Conservation (phyloP, 2,113 vertebrate genomes). For the Gymnocephalus cernua region DNA sequence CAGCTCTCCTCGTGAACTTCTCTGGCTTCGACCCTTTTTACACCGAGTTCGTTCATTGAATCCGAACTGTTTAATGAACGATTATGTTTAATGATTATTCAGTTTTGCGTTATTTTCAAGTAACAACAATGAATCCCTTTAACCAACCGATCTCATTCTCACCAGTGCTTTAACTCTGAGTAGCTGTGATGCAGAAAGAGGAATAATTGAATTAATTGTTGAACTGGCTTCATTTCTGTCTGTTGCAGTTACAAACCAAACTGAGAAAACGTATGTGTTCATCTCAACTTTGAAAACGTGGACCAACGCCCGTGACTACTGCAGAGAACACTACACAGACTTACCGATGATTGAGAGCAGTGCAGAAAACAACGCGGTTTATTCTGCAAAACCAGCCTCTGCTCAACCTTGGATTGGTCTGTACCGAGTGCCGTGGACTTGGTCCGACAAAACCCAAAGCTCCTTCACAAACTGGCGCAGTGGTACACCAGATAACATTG, state of each 20-base stretch:
- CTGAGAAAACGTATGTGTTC: background rate
- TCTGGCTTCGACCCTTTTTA: too few species aligned
- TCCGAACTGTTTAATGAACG: too few species aligned
- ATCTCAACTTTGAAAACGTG: fast-evolving
- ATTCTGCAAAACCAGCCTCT: fast-evolving
- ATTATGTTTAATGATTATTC: too few species aligned
- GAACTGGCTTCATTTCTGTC: background rate
- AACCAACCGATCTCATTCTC: too few species aligned
- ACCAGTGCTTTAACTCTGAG: background rate
- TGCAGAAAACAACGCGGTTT: background rate
- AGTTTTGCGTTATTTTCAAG: too few species aligned
- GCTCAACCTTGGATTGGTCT: background rate
- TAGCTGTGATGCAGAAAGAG: background rate
- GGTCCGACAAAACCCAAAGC: constrained; percentile 37
- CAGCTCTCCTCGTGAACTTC: too few species aligned
- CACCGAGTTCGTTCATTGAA: too few species aligned
- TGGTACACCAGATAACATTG: fast-evolving
- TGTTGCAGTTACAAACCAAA: constrained; percentile 14
- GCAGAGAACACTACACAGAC: constrained; percentile 18
- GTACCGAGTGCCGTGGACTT: constrained; percentile 29
- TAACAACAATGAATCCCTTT: too few species aligned
- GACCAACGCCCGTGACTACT: background rate
- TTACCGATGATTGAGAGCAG: constrained; percentile 17
- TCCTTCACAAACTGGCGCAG: background rate
- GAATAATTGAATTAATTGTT: background rate